A percentile compares a stretch with the other conserved stretches of the same genome.
Conservation (phyloP, 2,888 invertebrate species). For the Busseola fusca region DNA sequence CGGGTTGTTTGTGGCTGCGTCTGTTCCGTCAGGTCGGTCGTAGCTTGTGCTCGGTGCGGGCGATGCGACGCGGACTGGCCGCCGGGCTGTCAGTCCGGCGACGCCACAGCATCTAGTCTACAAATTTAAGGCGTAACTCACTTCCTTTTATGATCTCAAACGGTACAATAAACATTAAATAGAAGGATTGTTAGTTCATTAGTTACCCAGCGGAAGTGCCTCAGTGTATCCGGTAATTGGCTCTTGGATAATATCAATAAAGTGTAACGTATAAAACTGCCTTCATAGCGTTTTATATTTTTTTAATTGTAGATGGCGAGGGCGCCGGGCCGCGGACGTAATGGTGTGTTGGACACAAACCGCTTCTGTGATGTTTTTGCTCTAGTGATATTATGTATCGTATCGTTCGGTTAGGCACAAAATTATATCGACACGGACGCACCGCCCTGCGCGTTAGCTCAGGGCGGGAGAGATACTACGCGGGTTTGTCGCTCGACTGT, state of each 20-base stretch:
- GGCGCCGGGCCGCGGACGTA: slow-evolving; percentile 72
- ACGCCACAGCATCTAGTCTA: slow-evolving; percentile 68
- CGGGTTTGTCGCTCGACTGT: slow-evolving; percentile 66
- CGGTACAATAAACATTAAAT: slow-evolving; percentile 56
- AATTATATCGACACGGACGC: slow-evolving; percentile 56
- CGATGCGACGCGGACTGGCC: slow-evolving; percentile 20
- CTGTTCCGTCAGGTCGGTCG: slow-evolving; percentile 60
- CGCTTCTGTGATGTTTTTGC: slow-evolving; percentile 86
- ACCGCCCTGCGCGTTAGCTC: slow-evolving; percentile 31
- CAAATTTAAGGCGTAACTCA: slow-evolving; percentile 66
- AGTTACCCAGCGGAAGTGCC: slow-evolving; percentile 82
- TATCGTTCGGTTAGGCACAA: slow-evolving; percentile 68
- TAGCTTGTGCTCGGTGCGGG: slow-evolving; percentile 61
- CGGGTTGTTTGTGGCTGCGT: slow-evolving; percentile 63
- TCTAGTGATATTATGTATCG: slow-evolving; percentile 74
- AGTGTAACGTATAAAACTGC: slow-evolving; percentile 79
- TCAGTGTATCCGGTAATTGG: slow-evolving; percentile 74
- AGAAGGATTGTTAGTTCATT: slow-evolving; percentile 61
- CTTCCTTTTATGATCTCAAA: slow-evolving; percentile 78
- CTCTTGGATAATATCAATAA: slow-evolving; percentile 78
- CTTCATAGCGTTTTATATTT: slow-evolving; percentile 86
- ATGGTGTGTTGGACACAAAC: slow-evolving; percentile 78
- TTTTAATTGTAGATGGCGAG: slow-evolving; percentile 79
- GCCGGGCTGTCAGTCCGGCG: slow-evolving; percentile 26
- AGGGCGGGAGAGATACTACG: slow-evolving; percentile 54